A percentile compares a stretch with the other conserved stretches of the same genome.
phyloP scores from a whole-genome alignment of 2,113 vertebrate species.

The Atlantisia rogersi region DNA sequence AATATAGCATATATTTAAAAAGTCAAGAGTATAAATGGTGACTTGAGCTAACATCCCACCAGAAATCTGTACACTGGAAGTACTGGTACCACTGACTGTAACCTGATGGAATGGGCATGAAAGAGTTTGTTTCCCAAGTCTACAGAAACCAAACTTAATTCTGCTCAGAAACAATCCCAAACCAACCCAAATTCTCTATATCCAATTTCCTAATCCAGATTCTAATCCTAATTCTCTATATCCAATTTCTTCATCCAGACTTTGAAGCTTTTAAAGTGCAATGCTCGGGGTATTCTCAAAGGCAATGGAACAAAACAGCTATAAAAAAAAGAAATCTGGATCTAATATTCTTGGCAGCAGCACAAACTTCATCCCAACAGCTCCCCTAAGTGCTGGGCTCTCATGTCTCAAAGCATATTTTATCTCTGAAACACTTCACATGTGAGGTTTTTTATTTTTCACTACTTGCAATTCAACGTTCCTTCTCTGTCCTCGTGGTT shows the following conservation, averaged over 20 bases:
- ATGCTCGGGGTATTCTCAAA: not conserved
- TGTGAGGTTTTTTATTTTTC: not conserved
- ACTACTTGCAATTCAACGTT: not conserved
- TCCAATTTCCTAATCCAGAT: not conserved
- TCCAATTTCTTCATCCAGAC: not conserved
- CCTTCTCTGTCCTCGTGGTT: not conserved
- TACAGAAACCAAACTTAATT: not conserved
- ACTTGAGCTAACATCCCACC: not conserved
- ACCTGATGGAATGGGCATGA: not conserved
- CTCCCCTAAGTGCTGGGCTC: not conserved
- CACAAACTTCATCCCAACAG: not conserved
- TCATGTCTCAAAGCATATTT: fast-evolving
- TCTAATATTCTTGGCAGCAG: not conserved
- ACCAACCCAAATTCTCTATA: not conserved
- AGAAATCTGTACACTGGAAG: not conserved
- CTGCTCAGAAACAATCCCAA: not conserved
- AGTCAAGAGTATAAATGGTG: not conserved
- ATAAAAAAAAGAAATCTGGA: not conserved
- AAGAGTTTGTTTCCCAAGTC: not conserved
- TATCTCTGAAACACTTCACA: not conserved
- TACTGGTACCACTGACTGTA: not conserved
- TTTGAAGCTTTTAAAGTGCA: not conserved
- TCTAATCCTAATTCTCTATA: not conserved
- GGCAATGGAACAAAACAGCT: not conserved
- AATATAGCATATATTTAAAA: not conserved